A percentile compares a stretch with the other conserved stretches of the same genome.
Evolutionary conservation across 2,797 vertebrate species (phyloP).

Genomic region (Halcyon badia): DNA sequence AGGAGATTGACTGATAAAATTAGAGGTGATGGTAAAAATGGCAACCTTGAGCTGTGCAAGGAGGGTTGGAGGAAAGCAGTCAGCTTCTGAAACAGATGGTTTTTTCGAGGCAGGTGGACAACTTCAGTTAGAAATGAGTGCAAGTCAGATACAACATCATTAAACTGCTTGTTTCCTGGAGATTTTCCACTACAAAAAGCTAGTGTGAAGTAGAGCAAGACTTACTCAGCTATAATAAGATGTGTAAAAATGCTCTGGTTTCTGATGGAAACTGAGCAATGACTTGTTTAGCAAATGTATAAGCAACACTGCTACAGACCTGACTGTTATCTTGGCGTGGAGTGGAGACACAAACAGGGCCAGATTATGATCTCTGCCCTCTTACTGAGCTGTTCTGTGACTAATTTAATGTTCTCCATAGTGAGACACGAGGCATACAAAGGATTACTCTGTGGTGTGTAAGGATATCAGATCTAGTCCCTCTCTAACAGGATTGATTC

Average conservation of each 20-base stretch:
- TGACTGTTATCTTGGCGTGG: background rate
- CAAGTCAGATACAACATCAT: conserved; percentile 55
- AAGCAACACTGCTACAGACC: conserved; percentile 28
- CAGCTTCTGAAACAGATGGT: conserved; percentile 31
- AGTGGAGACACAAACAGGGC: background rate
- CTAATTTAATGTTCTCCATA: conserved; percentile 19
- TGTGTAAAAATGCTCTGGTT: conserved; percentile 57
- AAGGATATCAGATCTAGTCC: background rate
- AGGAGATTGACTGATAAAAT: conserved; percentile 42
- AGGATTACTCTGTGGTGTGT: background rate
- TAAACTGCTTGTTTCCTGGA: conserved; percentile 67
- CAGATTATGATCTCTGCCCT: conserved; percentile 44
- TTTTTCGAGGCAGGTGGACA: conserved; percentile 59
- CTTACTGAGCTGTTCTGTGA: background rate
- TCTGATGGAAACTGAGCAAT: conserved; percentile 60
- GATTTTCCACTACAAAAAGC: conserved; percentile 67
- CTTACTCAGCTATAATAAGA: conserved; percentile 64
- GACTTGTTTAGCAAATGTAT: conserved; percentile 49
- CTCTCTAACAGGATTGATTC: background rate
- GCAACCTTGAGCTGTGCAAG: background rate
- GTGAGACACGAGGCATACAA: background rate
- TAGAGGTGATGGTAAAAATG: conserved; percentile 14
- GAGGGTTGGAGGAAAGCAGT: background rate
- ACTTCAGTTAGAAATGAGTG: conserved; percentile 36
- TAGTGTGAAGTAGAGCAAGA: conserved; percentile 45